Evolutionary conservation across 1,140 invertebrate species (phyloP).

Genomic region (Trichomalopsis sarcophagae): DNA sequence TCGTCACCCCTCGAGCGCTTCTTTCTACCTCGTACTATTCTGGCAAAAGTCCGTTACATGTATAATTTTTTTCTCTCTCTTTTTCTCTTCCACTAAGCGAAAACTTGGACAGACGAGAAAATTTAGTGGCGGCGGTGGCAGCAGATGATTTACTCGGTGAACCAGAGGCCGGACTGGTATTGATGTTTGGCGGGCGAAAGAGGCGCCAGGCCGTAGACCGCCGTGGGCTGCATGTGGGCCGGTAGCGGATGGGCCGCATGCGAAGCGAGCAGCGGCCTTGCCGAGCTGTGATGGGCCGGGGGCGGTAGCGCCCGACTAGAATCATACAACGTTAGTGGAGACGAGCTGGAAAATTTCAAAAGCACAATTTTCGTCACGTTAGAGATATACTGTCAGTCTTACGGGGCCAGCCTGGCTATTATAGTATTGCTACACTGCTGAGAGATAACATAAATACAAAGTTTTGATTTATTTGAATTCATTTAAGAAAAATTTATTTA

Average conservation of each 20-base stretch:
- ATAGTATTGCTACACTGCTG: neutral
- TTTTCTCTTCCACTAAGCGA: neutral
- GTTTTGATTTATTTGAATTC: conserved; percentile 29
- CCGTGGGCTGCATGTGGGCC: conserved; percentile 87
- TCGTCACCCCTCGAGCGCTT: neutral
- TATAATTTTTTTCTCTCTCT: neutral
- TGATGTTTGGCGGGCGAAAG: conserved; percentile 85
- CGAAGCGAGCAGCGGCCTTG: conserved; percentile 84
- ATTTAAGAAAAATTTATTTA: neutral
- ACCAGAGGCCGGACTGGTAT: conserved; percentile 85
- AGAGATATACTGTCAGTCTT: conserved; percentile 47
- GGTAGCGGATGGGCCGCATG: conserved; percentile 86
- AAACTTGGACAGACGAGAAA: neutral
- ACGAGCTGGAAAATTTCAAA: conserved; percentile 73
- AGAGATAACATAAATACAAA: conserved; percentile 33
- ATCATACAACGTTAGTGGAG: conserved; percentile 75
- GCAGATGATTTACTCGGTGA: conserved; percentile 77
- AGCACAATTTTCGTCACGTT: conserved; percentile 60
- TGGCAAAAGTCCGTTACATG: neutral
- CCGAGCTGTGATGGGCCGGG: conserved; percentile 89
- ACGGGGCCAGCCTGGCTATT: neutral
- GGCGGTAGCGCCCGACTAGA: conserved; percentile 85
- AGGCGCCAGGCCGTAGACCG: conserved; percentile 81
- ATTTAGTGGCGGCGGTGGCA: neutral
- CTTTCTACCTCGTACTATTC: conserved; percentile 23